Evolutionary conservation across 2,113 vertebrate species (phyloP).

Genomic region (Calyptomena viridis): DNA sequence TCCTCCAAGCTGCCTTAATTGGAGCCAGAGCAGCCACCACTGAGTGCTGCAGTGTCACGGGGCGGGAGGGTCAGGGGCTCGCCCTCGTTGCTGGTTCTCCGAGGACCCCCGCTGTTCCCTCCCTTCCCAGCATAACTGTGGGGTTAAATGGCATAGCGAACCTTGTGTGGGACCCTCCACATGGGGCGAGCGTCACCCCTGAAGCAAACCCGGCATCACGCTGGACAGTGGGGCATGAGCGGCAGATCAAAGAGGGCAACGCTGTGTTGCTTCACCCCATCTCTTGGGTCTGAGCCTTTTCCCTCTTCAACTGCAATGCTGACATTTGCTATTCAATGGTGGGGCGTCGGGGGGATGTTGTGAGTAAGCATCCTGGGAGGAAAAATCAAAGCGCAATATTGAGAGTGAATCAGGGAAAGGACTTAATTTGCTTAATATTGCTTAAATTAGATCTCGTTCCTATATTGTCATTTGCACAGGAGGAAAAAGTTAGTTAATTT

Average conservation of each 20-base stretch:
- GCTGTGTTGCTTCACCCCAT: rapidly evolving
- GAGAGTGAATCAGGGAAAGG: background rate
- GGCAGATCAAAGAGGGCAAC: background rate
- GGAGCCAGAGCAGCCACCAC: background rate
- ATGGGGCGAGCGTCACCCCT: background rate
- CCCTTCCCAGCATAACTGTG: rapidly evolving
- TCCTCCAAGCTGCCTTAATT: background rate
- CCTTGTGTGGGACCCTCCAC: background rate
- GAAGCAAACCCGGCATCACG: background rate
- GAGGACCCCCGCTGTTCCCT: rapidly evolving
- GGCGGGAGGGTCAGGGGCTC: background rate
- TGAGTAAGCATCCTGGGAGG: rapidly evolving
- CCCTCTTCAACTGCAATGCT: background rate
- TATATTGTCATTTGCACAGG: background rate
- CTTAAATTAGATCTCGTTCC: background rate
- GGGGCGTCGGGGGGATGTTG: rapidly evolving
- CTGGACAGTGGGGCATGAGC: background rate
- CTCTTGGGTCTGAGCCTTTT: background rate
- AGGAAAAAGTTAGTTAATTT: background rate
- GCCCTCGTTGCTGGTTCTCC: rapidly evolving
- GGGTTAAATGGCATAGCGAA: background rate
- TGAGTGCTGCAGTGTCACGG: rapidly evolving
- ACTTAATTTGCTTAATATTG: background rate
- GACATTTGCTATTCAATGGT: rapidly evolving
- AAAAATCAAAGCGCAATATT: background rate